phyloP scores from a whole-genome alignment of 1,140 invertebrate species.

The Capitella teleta region DNA sequence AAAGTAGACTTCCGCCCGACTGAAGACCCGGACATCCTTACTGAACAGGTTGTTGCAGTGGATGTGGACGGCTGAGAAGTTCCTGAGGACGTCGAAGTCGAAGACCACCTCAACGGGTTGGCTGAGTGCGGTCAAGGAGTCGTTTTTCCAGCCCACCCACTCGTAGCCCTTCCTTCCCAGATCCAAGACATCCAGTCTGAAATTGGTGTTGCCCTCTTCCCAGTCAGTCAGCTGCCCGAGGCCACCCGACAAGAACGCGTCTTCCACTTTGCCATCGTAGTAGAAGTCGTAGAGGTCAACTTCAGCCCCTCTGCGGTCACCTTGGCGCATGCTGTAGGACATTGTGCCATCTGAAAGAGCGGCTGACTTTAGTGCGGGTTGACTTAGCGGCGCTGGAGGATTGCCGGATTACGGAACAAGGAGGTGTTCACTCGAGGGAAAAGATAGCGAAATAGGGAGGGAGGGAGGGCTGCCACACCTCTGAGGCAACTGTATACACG shows the following conservation, averaged over 20 bases:
- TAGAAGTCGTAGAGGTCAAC: conserved; percentile 79
- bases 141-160: conserved; percentile 72
- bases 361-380: no score
- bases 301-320: conserved; percentile 57
- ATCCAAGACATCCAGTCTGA: conserved; percentile 54
- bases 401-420: no score
- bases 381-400: no score
- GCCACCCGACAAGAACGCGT: conserved; percentile 53
- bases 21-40: conserved; percentile 53
- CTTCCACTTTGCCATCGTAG: conserved; percentile 62
- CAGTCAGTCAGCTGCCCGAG: conserved; percentile 83
- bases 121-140: conserved; percentile 30
- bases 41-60: conserved; percentile 63
- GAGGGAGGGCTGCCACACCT: no score
- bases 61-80: conserved; percentile 75
- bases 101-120: conserved; percentile 48
- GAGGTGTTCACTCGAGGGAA: no score
- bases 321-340: conserved; percentile 72
- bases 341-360: conserved; percentile 44
- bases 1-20: conserved; percentile 59
- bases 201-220: conserved; percentile 60
- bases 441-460: no score
- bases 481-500: no score
- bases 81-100: conserved; percentile 74
- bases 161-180: conserved; percentile 54